These are phyloP conservation scores for Danaus melanippus DNA, from an alignment of 1,140 invertebrate genomes.

Conservation along the genomic window DNA sequence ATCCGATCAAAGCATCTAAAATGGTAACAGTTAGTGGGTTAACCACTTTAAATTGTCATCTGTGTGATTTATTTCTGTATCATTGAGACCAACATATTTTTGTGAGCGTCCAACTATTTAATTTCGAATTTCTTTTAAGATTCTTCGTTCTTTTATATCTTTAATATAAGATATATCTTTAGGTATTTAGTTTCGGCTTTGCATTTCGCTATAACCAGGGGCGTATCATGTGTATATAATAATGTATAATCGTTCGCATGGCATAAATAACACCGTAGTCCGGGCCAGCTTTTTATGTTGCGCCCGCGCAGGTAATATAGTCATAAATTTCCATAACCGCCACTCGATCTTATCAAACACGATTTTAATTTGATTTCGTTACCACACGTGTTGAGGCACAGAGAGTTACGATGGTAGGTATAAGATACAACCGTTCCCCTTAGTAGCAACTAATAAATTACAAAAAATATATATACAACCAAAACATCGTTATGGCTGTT, in stretches of 20 bases:
- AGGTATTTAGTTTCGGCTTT: neutral
- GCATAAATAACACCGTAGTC: slow-evolving; percentile 65
- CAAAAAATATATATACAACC: slow-evolving; percentile 18
- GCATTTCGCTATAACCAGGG: slow-evolving; percentile 31
- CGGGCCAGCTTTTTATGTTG: slow-evolving; percentile 62
- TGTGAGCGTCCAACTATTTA: slow-evolving; percentile 35
- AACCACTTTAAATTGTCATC: slow-evolving; percentile 75
- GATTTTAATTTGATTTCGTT: slow-evolving; percentile 71
- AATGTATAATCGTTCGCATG: slow-evolving; percentile 68
- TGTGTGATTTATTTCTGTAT: slow-evolving; percentile 73
- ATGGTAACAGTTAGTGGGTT: slow-evolving; percentile 73
- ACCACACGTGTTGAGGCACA: slow-evolving; percentile 62
- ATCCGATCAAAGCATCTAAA: slow-evolving; percentile 72
- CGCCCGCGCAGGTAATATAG: slow-evolving; percentile 69
- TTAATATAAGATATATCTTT: slow-evolving; percentile 11
- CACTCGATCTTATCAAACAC: slow-evolving; percentile 71
- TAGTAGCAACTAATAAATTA: slow-evolving; percentile 46
- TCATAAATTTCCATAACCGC: slow-evolving; percentile 72
- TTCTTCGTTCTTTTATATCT: slow-evolving; percentile 8
- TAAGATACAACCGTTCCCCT: slow-evolving; percentile 35
- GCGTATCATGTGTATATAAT: slow-evolving; percentile 50
- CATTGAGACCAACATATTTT: slow-evolving; percentile 68
- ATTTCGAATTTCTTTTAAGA: slow-evolving; percentile 26
- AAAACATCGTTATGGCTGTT: slow-evolving; percentile 29
- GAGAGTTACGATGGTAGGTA: slow-evolving; percentile 65